Conservation (phyloP, 2,113 vertebrate genomes). For the Phodopus roborovskii region DNA sequence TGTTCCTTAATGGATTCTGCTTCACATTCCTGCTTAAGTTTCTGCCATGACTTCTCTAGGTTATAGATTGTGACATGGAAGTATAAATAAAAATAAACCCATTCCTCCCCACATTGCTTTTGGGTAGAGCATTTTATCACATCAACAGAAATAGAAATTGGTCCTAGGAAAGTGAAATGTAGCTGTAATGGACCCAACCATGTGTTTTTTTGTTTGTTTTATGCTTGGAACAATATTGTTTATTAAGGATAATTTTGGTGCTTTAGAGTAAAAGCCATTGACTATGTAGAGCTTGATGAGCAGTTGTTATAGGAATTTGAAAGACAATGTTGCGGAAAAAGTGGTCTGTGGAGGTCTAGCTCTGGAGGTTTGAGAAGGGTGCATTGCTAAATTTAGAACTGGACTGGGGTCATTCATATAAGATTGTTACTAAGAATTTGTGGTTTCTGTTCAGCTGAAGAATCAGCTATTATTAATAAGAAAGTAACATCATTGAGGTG, state of each 20-base stretch:
- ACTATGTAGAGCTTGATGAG: neutral
- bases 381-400: neutral
- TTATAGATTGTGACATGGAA: neutral
- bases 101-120: neutral
- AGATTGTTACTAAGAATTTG: neutral
- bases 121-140: neutral
- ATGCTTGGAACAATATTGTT: neutral
- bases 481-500: neutral
- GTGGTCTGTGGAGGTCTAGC: too few species aligned
- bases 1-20: neutral
- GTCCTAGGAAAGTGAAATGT: neutral
- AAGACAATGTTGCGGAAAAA: neutral
- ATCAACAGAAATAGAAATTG: neutral
- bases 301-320: neutral
- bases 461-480: neutral
- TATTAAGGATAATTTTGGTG: neutral
- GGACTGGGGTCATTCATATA: neutral
- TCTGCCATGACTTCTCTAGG: neutral
- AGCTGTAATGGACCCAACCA: neutral
- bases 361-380: neutral
- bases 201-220: neutral
- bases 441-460: neutral
- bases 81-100: neutral
- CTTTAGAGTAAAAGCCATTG: neutral
- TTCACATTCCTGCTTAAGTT: neutral